These are phyloP conservation scores for Scrobipalpa atriplicella DNA, from an alignment of 2,888 invertebrate species.

Conservation along the genomic window DNA sequence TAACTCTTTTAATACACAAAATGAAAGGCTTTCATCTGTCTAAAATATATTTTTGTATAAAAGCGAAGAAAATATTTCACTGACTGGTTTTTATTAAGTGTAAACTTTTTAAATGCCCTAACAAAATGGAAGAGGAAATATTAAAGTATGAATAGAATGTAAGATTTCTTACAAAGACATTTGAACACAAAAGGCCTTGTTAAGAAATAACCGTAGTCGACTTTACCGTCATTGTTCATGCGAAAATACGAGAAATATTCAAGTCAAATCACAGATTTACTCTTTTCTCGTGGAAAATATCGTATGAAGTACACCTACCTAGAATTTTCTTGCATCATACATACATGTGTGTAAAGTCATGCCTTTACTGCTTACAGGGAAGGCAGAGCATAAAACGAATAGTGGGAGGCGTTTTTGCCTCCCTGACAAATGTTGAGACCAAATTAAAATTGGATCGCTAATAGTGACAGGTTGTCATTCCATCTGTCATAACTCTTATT, in stretches of 20 bases:
- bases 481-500: too few relatives aligned
- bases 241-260: background rate
- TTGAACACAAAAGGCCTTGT: slow-evolving; percentile 2
- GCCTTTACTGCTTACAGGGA: too few relatives aligned
- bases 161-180: background rate
- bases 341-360: too few relatives aligned
- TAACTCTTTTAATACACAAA: too few relatives aligned
- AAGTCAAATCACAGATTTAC: background rate
- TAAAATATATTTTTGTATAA: background rate
- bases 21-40: background rate
- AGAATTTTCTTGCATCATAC: too few relatives aligned
- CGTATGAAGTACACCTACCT: too few relatives aligned
- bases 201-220: background rate
- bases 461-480: too few relatives aligned
- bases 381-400: too few relatives aligned
- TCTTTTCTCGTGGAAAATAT: background rate
- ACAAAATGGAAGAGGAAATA: background rate
- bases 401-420: too few relatives aligned
- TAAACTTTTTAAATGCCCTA: background rate
- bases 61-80: background rate
- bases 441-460: too few relatives aligned
- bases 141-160: slow-evolving; percentile 4
- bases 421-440: too few relatives aligned
- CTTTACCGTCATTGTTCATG: background rate
- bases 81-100: background rate